Evolutionary conservation across 2,888 invertebrate genomes (phyloP).

Genomic region (Lithophane semibrunnea): DNA sequence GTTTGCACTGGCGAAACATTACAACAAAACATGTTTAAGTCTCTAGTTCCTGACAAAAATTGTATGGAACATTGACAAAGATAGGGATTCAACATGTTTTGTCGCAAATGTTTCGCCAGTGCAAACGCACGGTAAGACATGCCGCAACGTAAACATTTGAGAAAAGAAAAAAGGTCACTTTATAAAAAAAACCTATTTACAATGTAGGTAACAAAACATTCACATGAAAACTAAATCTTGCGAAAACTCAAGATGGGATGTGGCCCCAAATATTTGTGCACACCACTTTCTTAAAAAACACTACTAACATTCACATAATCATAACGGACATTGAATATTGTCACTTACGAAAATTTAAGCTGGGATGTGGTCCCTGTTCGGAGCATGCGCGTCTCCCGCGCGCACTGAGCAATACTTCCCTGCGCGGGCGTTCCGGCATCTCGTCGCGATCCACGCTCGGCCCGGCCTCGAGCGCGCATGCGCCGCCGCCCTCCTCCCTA

Average conservation of each 20-base stretch:
- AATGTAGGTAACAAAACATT: background rate
- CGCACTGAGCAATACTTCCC: conserved; percentile 90
- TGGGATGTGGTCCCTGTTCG: conserved; percentile 93
- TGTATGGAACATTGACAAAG: too few relatives aligned
- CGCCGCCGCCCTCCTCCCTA: conserved; percentile 82
- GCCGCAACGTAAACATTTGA: background rate
- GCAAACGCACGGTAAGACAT: too few relatives aligned
- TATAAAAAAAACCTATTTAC: background rate
- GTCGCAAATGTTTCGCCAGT: too few relatives aligned
- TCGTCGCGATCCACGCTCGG: conserved; percentile 73
- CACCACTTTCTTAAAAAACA: background rate
- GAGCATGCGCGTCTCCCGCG: conserved; percentile 92
- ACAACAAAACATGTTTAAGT: too few relatives aligned
- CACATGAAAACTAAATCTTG: background rate
- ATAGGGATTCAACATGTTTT: too few relatives aligned
- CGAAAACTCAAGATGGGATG: background rate
- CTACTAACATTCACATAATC: background rate
- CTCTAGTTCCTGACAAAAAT: too few relatives aligned
- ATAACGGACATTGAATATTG: background rate
- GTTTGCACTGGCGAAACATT: too few relatives aligned
- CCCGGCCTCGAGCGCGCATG: conserved; percentile 68
- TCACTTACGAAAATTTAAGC: conserved; percentile 85
- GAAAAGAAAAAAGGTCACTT: background rate
- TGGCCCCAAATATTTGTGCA: background rate
- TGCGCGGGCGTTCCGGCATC: conserved; percentile 85